Evolutionary conservation across 2,797 vertebrate genomes (phyloP), one percentile per base, ranked within the genome.

Genomic region (Rhinoraja longicauda): DNA sequence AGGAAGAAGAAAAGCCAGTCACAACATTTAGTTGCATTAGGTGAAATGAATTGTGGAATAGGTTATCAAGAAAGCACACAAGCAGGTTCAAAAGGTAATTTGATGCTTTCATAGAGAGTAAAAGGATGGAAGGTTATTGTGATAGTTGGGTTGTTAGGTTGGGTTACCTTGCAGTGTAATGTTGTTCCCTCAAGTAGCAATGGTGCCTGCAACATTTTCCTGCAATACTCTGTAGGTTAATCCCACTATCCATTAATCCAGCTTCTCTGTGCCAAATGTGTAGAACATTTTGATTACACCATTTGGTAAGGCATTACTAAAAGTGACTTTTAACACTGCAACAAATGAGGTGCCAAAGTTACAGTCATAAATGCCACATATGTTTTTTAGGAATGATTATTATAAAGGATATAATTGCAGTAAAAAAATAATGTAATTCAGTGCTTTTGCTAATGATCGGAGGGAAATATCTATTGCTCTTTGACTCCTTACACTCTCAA

Each of bases 281-380:
- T 64, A 15, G 57, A 86, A 59, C 29, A 86, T 86, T 86, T n/a
- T 86, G 57, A 62, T 36, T 36, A 21, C 32, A 26, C 15, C n/a
- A 21, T n/a, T 8, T 8, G 10, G n/a, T 36, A 67, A 86, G 17
- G 59, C 32, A 88, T 53, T 53, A 64, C 59, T 82, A 86, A 86
- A 84, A 88, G 36, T 15, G 6, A 24, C 84, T 15, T 7, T 88
- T 88, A n/a, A 67, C 21, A 67, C n/a, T 88, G 59, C 59, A 88
- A 67, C 59, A 88, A 19, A 62, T n/a, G 57, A 64, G n/a, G 59
- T 88, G 84, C 59, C 59, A 88, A 62, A 64, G 62, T 88, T 88
- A 86, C 62, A 62, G 59, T 15, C 32, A 62, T 88, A 67, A 88
- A 88, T 36, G 9, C 13, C 32, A 62, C n/a, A 62, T 32, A 57